Evolutionary conservation across 2,113 vertebrate genomes (phyloP).

Genomic region (Alethe diademata): DNA sequence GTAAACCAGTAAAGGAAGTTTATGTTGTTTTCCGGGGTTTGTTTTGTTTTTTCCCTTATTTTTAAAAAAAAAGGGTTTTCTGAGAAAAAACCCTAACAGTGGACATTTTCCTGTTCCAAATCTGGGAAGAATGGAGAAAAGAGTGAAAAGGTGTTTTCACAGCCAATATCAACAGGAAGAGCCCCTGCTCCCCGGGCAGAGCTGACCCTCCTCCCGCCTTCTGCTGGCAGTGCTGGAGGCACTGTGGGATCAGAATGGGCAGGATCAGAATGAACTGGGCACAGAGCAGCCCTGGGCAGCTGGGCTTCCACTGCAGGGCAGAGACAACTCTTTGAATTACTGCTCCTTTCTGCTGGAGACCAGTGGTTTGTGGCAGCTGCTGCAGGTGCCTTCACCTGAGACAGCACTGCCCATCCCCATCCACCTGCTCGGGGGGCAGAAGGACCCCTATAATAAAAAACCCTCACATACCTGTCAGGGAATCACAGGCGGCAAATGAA

Average conservation of each 20-base stretch:
- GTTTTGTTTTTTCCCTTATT: rapidly evolving
- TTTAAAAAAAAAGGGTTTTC: not conserved
- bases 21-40: rapidly evolving
- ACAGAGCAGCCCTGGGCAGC: not conserved
- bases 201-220: not conserved
- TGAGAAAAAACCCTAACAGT: not conserved
- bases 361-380: not conserved
- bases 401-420: rapidly evolving
- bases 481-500: not conserved
- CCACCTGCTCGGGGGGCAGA: not conserved
- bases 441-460: not conserved
- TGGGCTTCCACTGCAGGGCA: not conserved
- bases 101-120: not conserved
- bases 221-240: rapidly evolving
- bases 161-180: not conserved
- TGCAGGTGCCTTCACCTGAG: not conserved
- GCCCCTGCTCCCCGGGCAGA: rapidly evolving
- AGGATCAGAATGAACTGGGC: not conserved
- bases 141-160: not conserved
- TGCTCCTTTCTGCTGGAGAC: not conserved
- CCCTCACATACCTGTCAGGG: not conserved
- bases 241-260: too few species aligned
- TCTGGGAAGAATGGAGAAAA: not conserved
- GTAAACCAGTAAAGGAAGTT: not conserved
- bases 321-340: not conserved